Evolutionary conservation across 2,888 invertebrate genomes (phyloP).

Genomic region (Ectemnius lituratus): DNA sequence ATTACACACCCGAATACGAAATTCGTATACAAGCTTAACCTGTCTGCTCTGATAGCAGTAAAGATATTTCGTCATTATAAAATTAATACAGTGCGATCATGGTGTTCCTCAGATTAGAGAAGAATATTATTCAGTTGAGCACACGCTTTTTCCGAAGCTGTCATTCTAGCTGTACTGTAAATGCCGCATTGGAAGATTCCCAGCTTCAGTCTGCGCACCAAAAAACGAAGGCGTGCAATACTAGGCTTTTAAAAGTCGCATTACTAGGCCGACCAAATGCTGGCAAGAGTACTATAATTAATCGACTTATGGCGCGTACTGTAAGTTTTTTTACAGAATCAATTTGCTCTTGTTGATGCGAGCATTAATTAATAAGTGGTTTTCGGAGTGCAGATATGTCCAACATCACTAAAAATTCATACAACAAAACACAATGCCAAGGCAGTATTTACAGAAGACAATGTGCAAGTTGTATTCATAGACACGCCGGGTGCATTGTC

Average conservation of each 20-base stretch:
- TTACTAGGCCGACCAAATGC: slow-evolving; percentile 96
- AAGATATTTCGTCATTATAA: too few species aligned
- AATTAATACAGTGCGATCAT: too few species aligned
- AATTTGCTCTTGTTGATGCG: slow-evolving; percentile 1
- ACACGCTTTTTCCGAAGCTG: too few species aligned
- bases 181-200: neutral
- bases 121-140: too few species aligned
- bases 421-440: slow-evolving; percentile 81
- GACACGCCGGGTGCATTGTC: slow-evolving; percentile 96
- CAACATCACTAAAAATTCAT: slow-evolving; percentile 94
- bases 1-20: too few species aligned
- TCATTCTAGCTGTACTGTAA: too few species aligned
- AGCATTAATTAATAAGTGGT: neutral
- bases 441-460: slow-evolving; percentile 87
- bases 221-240: neutral
- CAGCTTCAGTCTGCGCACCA: neutral
- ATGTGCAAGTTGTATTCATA: slow-evolving; percentile 92
- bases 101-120: too few species aligned
- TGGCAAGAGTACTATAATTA: slow-evolving; percentile 97
- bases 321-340: slow-evolving; percentile 78
- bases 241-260: slow-evolving; percentile 78
- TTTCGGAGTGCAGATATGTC: slow-evolving; percentile 84
- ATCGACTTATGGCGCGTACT: slow-evolving; percentile 88
- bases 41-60: too few species aligned
- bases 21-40: too few species aligned